Conservation (phyloP, 1,140 invertebrate genomes). For the Pseudomyrmex concolor region DNA sequence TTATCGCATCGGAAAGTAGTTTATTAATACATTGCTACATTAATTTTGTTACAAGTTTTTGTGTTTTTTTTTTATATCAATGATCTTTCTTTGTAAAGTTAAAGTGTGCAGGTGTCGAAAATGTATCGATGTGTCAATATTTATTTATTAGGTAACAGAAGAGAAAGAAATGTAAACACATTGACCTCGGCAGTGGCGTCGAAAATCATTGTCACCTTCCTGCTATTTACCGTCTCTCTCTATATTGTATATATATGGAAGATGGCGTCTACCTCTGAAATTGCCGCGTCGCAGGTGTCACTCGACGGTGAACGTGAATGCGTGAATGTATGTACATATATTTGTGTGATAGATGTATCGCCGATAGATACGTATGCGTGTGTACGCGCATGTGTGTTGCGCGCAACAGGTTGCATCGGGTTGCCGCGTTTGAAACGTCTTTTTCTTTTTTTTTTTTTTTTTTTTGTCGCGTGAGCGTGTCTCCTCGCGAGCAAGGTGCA, state of each 20-base stretch:
- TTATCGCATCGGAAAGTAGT: no score
- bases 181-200: not conserved
- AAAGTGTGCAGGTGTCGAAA: no score
- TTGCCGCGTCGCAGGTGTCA: conserved; percentile 52
- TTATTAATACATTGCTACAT: no score
- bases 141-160: no score
- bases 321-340: not conserved
- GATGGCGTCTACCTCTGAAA: conserved; percentile 40
- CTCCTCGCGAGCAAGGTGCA: not conserved
- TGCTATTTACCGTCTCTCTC: not conserved
- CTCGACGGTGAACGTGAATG: conserved; percentile 34
- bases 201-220: not conserved
- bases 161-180: not conserved
- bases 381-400: not conserved
- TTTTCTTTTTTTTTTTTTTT: conserved; percentile 36
- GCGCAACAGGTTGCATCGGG: conserved; percentile 60
- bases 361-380: not conserved
- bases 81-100: no score
- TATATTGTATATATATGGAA: not conserved
- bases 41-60: no score
- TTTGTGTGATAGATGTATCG: no score
- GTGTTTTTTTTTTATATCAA: no score
- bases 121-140: no score
- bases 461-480: conserved; percentile 4
- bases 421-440: conserved; percentile 14